Conservation (phyloP, 2,113 vertebrate genomes). For the Lanius collurio region DNA sequence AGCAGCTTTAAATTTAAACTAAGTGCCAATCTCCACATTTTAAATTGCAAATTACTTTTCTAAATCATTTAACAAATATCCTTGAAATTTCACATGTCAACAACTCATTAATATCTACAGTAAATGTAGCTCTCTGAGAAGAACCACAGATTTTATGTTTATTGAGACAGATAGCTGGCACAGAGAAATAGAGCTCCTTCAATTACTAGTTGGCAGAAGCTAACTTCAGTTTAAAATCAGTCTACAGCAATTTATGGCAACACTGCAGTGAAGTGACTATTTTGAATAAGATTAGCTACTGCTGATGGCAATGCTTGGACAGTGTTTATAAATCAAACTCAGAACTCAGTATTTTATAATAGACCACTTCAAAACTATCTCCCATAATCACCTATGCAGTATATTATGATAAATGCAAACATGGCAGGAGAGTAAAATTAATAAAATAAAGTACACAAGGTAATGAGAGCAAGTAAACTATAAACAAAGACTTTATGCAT, state of each 20-base stretch:
- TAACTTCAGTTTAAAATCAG: slow-evolving; percentile 74
- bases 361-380: slow-evolving; percentile 55
- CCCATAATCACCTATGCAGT: slow-evolving; percentile 60
- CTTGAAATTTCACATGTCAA: slow-evolving; percentile 75
- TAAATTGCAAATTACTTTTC: slow-evolving; percentile 75
- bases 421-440: slow-evolving; percentile 53
- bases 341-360: slow-evolving; percentile 67
- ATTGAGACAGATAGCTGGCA: slow-evolving; percentile 73
- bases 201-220: slow-evolving; percentile 74
- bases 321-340: slow-evolving; percentile 69
- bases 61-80: slow-evolving; percentile 76
- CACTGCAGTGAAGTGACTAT: slow-evolving; percentile 66
- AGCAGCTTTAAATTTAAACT: slow-evolving; percentile 61
- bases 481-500: slow-evolving; percentile 25
- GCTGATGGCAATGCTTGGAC: slow-evolving; percentile 54
- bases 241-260: slow-evolving; percentile 71
- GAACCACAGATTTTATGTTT: slow-evolving; percentile 69
- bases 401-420: slow-evolving; percentile 67
- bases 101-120: slow-evolving; percentile 74
- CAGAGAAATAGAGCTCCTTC: slow-evolving; percentile 68
- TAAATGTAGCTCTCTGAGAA: slow-evolving; percentile 70
- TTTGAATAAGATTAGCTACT: slow-evolving; percentile 73
- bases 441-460: slow-evolving; percentile 36
- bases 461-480: slow-evolving; percentile 40
- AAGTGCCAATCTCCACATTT: slow-evolving; percentile 58